phyloP scores from a whole-genome alignment of 1,140 invertebrate species.

The Venustaconcha ellipsiformis region DNA sequence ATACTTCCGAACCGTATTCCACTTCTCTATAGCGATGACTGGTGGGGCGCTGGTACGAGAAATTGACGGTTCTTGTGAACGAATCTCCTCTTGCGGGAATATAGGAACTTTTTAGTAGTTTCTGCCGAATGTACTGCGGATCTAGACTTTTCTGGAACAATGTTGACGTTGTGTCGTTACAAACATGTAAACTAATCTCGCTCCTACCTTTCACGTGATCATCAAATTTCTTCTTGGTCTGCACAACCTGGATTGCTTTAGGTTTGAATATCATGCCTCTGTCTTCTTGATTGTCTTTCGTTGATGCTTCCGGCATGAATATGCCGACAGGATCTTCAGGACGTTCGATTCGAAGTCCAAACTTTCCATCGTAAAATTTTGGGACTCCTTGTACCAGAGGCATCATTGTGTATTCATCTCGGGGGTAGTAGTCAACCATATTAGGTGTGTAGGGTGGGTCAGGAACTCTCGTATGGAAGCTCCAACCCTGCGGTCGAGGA shows the following conservation, averaged over 20 bases:
- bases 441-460: constrained; percentile 16
- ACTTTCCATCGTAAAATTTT: constrained; percentile 28
- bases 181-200: constrained; percentile 26
- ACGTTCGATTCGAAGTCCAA: constrained; percentile 17
- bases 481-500: constrained; percentile 9
- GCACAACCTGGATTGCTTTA: constrained; percentile 26
- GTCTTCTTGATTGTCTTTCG: background rate
- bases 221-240: constrained; percentile 30
- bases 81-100: constrained; percentile 6
- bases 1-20: constrained; percentile 24
- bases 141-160: constrained; percentile 25
- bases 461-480: constrained; percentile 9
- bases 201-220: constrained; percentile 21
- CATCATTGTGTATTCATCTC: constrained; percentile 34
- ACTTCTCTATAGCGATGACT: background rate
- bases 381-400: constrained; percentile 10
- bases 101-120: constrained; percentile 1
- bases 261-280: constrained; percentile 28
- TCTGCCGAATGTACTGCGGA: background rate
- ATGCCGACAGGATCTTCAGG: background rate
- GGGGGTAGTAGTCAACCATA: constrained; percentile 19
- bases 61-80: background rate
- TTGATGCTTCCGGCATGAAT: too few relatives aligned
- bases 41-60: background rate
- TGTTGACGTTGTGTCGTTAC: constrained; percentile 25